phyloP scores from a whole-genome alignment of 2,113 vertebrate genomes.

The Manacus vitellinus region DNA sequence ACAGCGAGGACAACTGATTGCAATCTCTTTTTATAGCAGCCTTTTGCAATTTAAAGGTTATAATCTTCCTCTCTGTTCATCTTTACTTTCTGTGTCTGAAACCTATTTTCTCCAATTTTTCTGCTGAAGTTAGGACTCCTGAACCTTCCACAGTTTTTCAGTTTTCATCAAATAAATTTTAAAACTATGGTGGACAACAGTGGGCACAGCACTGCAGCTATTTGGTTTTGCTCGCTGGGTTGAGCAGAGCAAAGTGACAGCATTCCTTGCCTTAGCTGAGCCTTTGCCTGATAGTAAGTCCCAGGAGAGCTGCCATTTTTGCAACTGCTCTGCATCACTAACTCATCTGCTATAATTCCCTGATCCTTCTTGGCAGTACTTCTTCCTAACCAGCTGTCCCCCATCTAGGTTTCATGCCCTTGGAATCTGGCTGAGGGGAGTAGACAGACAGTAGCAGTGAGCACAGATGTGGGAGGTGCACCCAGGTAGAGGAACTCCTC shows the following conservation, averaged over 20 bases:
- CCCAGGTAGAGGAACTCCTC: neutral
- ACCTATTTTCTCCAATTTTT: neutral
- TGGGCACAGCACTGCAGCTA: neutral
- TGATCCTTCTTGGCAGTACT: neutral
- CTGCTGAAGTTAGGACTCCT: neutral
- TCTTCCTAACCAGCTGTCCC: neutral
- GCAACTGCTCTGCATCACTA: neutral
- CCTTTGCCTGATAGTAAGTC: fast-evolving
- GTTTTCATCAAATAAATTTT: neutral
- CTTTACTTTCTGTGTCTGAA: neutral
- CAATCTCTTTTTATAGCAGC: neutral
- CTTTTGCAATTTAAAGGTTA: neutral
- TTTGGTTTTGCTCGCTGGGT: neutral
- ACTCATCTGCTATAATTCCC: neutral
- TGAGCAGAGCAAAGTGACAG: neutral
- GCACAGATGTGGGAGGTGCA: neutral
- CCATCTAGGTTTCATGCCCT: neutral
- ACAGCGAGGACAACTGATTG: neutral
- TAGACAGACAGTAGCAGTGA: neutral
- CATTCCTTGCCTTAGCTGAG: neutral
- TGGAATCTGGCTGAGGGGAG: neutral
- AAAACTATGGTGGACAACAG: neutral
- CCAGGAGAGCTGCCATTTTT: neutral
- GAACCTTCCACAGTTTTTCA: neutral
- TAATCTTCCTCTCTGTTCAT: neutral